phyloP scores from a whole-genome alignment of 2,797 vertebrate species.

The Catharus ustulatus region DNA sequence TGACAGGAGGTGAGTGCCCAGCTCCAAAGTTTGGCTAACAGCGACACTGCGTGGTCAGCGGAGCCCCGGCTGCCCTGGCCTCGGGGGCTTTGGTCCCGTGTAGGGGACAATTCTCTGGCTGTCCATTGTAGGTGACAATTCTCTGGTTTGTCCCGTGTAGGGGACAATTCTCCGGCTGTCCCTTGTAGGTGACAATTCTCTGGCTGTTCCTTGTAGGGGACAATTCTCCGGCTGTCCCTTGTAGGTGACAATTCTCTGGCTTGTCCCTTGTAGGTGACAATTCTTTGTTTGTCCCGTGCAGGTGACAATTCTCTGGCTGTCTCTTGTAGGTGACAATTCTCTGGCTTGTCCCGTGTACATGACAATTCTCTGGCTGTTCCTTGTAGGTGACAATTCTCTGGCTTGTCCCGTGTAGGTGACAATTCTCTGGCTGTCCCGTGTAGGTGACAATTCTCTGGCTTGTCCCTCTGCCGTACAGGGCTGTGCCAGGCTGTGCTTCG shows the following conservation, averaged over 20 bases:
- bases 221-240: not conserved
- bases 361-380: not conserved
- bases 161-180: rapidly evolving
- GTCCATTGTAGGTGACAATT: rapidly evolving
- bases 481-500: not conserved
- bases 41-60: conserved; percentile 63
- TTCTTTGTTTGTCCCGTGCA: rapidly evolving
- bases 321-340: rapidly evolving
- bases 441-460: rapidly evolving
- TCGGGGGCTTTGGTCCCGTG: rapidly evolving
- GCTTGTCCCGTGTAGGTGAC: too few relatives aligned
- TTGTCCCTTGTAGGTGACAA: rapidly evolving
- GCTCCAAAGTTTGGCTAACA: conserved; percentile 35
- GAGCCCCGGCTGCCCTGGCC: not conserved
- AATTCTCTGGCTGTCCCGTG: rapidly evolving
- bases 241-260: rapidly evolving
- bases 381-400: rapidly evolving
- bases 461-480: rapidly evolving
- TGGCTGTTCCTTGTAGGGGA: rapidly evolving
- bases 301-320: not conserved
- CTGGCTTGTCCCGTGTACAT: too few relatives aligned
- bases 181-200: rapidly evolving
- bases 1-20: not conserved
- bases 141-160: rapidly evolving
- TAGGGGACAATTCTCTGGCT: rapidly evolving